Percentiles rank a stretch among this genome's conserved stretches.
These are phyloP conservation scores for Rostratula benghalensis DNA, from an alignment of 2,113 vertebrate genomes.

Conservation along the genomic window DNA sequence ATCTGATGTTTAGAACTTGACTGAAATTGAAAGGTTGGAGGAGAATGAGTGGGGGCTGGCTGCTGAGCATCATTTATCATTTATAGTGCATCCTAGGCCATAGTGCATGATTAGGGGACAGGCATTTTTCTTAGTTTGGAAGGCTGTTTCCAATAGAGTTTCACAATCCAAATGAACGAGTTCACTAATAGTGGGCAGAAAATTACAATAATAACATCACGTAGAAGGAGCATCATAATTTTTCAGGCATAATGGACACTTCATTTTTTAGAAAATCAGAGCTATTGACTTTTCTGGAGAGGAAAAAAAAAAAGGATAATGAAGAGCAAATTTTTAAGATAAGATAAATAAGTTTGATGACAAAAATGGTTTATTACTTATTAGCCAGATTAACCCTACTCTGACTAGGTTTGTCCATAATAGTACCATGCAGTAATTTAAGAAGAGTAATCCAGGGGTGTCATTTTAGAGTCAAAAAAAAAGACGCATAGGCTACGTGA, in stretches of 20 bases:
- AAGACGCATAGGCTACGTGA: neutral
- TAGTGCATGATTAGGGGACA: fast-evolving
- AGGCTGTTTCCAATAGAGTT: neutral
- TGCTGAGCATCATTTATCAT: neutral
- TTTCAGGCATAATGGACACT: neutral
- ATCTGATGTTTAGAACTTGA: neutral
- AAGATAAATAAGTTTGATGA: neutral
- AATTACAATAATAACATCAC: neutral
- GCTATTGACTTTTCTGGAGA: neutral
- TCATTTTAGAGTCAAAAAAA: neutral
- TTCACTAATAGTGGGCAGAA: neutral
- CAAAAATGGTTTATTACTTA: neutral
- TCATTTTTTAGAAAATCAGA: neutral
- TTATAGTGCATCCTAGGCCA: fast-evolving
- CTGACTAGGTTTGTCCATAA: neutral
- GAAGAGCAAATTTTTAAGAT: neutral
- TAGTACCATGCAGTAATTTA: neutral
- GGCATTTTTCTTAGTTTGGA: neutral
- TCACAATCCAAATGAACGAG: neutral
- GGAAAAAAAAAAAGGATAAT: neutral
- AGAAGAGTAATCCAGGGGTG: neutral
- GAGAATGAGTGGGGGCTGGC: neutral
- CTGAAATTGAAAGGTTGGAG: neutral
- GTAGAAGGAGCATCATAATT: fast-evolving
- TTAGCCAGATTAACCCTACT: neutral